These are phyloP conservation scores for Mantis religiosa DNA, from an alignment of 2,888 invertebrate species.

Conservation along the genomic window DNA sequence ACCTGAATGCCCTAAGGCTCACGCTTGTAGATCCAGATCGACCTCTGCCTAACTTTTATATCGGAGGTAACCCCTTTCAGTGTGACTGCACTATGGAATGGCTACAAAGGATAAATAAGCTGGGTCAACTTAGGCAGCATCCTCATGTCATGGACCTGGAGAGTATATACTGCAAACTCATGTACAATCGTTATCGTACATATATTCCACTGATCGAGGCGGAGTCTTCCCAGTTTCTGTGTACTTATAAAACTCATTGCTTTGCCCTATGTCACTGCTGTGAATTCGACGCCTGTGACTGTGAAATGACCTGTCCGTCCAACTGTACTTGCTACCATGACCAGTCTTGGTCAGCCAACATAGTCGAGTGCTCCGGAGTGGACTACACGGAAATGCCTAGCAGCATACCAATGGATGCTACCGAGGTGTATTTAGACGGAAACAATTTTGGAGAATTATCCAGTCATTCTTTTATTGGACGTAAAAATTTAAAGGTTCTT, in stretches of 20 bases:
- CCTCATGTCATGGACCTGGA: constrained; percentile 88
- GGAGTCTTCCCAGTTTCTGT: constrained; percentile 84
- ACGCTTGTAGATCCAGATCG: constrained; percentile 73
- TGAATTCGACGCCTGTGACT: constrained; percentile 95
- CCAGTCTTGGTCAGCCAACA: constrained; percentile 87
- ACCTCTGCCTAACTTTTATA: constrained; percentile 82
- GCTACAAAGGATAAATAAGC: constrained; percentile 85
- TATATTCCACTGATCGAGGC: constrained; percentile 84
- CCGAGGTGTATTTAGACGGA: constrained; percentile 89
- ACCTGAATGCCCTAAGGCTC: constrained; percentile 80
- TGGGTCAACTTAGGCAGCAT: constrained; percentile 77
- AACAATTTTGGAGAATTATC: constrained; percentile 83
- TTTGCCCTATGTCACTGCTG: constrained; percentile 94
- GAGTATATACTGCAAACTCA: constrained; percentile 81
- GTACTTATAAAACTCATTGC: constrained; percentile 89
- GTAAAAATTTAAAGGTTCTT: constrained; percentile 82
- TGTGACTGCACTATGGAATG: constrained; percentile 96
- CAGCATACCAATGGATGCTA: constrained; percentile 91
- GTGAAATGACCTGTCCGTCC: constrained; percentile 92
- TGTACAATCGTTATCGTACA: constrained; percentile 78
- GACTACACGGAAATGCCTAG: constrained; percentile 79
- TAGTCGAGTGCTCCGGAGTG: constrained; percentile 83
- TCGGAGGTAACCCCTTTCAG: constrained; percentile 89
- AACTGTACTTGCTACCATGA: constrained; percentile 95
- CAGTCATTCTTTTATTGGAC: constrained; percentile 85